Evolutionary conservation across 2,113 vertebrate genomes (phyloP), one percentile per base, ranked within the genome.

Genomic region (Willisornis vidua): DNA sequence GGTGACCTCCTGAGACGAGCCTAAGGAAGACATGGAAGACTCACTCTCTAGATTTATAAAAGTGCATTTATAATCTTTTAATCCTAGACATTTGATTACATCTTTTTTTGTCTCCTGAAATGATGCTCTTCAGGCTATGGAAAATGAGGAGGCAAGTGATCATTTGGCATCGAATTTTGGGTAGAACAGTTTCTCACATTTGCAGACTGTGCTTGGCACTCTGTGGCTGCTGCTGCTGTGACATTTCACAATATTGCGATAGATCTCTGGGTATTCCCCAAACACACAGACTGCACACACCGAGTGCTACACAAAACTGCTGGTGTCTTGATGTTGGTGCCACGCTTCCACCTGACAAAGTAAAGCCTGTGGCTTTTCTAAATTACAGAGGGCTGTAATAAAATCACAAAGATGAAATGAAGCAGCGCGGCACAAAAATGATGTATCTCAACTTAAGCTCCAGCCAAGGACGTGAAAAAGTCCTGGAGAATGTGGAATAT

Each of bases 391-490:
- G 85, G 85, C 72, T 94, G 78, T 59, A 94, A 95, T 93, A 96
- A 94, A 96, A 94, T 90, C 87, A 86, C 67, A 91, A 87, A 85
- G 91, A 96, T 66, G 87, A 95, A 96, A 88, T 63, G 87, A 91
- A 77, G 91, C 93, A 95, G 74, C 4, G 12, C 62, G 73, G 93
- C 85, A 77, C 78, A 74, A 55, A 93, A 96, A 85, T 91, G 72
- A 94, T 41, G 72, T 59, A 84, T 84, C 96, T 95, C 88, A 94
- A 88, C 92, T 92, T 71, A 95, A 95, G 73, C 84, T 95, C 57
- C 62, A 92, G 84, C 48, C 89, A 96, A 97, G 93, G 95, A 91
- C 91, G 59, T 49, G 87, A 94, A 87, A 91, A 96, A 75, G 66
- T 54, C 72, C 33, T 43, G 73, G 76, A 80, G 76, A 81, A 84